Conservation (phyloP, 2,888 invertebrate genomes). For the Orthonychiurus folsomi region DNA sequence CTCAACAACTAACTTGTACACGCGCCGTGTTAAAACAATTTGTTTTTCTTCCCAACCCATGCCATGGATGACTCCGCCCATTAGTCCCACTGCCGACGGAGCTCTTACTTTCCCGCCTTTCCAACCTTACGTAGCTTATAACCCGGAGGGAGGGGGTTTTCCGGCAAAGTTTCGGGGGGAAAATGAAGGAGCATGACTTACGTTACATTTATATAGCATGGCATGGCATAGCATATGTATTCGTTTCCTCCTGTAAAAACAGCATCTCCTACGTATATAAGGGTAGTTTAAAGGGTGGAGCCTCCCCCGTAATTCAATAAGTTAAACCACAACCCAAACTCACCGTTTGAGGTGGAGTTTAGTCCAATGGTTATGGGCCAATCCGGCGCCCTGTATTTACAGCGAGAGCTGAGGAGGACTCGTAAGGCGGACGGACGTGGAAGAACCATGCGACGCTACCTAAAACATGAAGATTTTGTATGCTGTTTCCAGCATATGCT, state of each 20-base stretch:
- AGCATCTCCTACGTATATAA: too few relatives aligned
- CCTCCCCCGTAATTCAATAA: neutral
- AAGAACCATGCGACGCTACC: neutral
- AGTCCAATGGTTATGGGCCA: neutral
- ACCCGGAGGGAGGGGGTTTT: too few relatives aligned
- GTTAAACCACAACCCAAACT: neutral
- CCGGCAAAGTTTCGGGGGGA: too few relatives aligned
- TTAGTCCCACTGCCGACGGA: neutral
- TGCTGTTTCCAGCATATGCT: neutral
- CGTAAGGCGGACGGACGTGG: neutral
- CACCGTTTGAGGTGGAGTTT: conserved; percentile 1
- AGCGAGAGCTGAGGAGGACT: neutral
- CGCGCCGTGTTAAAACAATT: conserved; percentile 1
- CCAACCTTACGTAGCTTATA: too few relatives aligned
- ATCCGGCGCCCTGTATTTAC: neutral
- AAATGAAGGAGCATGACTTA: too few relatives aligned
- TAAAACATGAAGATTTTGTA: neutral
- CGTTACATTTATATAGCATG: too few relatives aligned
- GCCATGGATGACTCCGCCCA: too few relatives aligned
- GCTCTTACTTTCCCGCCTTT: too few relatives aligned
- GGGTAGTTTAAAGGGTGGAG: conserved; percentile 1
- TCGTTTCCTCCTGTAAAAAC: too few relatives aligned
- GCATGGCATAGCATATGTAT: too few relatives aligned
- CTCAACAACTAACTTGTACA: conserved; percentile 1
- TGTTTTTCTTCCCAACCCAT: neutral